phyloP scores from a whole-genome alignment of 2,888 invertebrate genomes.

The Eutolmus rufibarbis region DNA sequence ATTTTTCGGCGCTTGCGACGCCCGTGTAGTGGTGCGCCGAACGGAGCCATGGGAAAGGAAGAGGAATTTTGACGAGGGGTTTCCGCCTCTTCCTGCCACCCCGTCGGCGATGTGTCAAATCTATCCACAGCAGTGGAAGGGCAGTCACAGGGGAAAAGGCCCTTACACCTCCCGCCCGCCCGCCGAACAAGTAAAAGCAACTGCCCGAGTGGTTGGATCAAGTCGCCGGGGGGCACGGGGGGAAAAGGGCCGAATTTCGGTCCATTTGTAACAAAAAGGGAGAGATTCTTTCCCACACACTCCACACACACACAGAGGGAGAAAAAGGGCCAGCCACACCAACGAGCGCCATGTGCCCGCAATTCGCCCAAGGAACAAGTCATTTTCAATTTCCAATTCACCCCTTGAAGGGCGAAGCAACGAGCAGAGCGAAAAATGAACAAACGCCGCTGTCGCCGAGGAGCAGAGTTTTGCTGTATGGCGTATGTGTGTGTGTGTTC shows the following conservation, averaged over 20 bases:
- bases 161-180: not conserved
- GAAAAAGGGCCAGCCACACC: not conserved
- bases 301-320: not conserved
- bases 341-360: slow-evolving; percentile 23
- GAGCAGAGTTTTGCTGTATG: not conserved
- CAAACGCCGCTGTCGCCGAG: not conserved
- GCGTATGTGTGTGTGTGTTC: not conserved
- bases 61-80: not conserved
- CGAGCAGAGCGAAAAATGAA: not conserved
- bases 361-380: not conserved
- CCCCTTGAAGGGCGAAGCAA: not conserved
- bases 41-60: not conserved
- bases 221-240: not conserved
- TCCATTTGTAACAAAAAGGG: slow-evolving; percentile 18
- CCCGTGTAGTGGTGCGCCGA: not conserved
- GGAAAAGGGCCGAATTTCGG: slow-evolving; percentile 7
- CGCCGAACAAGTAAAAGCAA: not conserved
- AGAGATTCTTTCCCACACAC: slow-evolving; percentile 30
- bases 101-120: not conserved
- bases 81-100: not conserved
- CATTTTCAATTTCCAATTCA: not conserved
- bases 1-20: not conserved
- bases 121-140: not conserved
- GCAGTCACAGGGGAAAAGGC: not conserved
- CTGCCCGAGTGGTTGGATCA: not conserved